phyloP scores from a whole-genome alignment of 2,888 invertebrate species.

The Biston stratarius region DNA sequence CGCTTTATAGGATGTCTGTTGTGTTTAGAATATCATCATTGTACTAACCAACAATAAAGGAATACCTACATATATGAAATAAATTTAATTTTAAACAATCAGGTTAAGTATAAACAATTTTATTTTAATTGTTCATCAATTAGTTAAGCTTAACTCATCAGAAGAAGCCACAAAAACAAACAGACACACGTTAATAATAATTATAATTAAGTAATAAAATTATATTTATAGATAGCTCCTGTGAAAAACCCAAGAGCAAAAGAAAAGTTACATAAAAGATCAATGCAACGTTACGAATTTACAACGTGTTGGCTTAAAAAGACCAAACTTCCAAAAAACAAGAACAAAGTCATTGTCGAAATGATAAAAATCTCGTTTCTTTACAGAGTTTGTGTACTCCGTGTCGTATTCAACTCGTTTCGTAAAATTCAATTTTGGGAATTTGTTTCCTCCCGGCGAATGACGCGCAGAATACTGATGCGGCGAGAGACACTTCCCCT shows the following conservation, averaged over 20 bases:
- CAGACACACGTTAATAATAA: too few relatives aligned
- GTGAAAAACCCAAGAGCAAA: background rate
- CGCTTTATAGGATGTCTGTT: too few relatives aligned
- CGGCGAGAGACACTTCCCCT: constrained; percentile 60
- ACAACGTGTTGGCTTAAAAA: constrained; percentile 14
- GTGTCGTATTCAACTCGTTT: constrained; percentile 86
- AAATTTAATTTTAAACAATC: too few relatives aligned
- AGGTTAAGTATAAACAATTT: too few relatives aligned
- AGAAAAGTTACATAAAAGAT: constrained; percentile 18
- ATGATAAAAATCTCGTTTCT: constrained; percentile 82
- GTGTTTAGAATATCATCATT: too few relatives aligned
- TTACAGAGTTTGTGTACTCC: constrained; percentile 78
- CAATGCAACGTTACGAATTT: constrained; percentile 15
- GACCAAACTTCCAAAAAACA: constrained; percentile 35
- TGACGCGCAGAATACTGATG: constrained; percentile 82
- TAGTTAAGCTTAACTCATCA: too few relatives aligned
- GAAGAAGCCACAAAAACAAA: too few relatives aligned
- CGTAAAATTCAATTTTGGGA: constrained; percentile 86
- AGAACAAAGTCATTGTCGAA: constrained; percentile 74
- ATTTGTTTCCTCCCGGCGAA: constrained; percentile 84
- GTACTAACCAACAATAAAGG: too few relatives aligned
- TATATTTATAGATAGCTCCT: background rate
- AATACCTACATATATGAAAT: too few relatives aligned
- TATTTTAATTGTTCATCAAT: too few relatives aligned
- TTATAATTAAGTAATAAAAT: too few relatives aligned